Evolutionary conservation across 1,140 invertebrate genomes (phyloP), one percentile per base, ranked within the genome.

Genomic region (Druon quercuslanigerum): DNA sequence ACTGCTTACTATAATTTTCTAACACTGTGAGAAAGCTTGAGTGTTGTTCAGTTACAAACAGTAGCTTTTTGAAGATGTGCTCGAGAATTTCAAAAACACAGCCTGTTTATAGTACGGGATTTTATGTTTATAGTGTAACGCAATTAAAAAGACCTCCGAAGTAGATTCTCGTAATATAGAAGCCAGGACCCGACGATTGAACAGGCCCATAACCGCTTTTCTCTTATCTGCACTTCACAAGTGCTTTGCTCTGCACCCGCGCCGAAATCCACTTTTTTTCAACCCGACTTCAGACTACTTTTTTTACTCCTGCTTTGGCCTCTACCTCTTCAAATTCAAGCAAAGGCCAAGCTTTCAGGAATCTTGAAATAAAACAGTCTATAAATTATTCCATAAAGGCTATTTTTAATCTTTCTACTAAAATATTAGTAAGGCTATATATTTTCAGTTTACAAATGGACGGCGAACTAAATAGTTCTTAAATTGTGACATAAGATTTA

Each of bases 61-160:
- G 60, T 66, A 66, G 60, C n/a, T 66, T 66, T 66, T 66, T 25
- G 13, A 66, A 66, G 60, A 66, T 66, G 60, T 16, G 33, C 60
- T 66, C n/a, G 60, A 66, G 3, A 46, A 9, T 46, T 40, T 13
- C 9, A 16, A 46, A 46, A 46, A 46, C 40, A 19, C 13, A 72
- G 9, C 3, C 16, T 51, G 19, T 72, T 72, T 72, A 50, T 7
- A 51, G 50, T 2, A 72, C 50, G 9, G 71, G 25, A 12, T 72
- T 19, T 40, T 50, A 73, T 86, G 79, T 86, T 86, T 86, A 84
- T 51, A 54, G 74, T 72, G n/a, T 50, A 75, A 56, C 1, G 51
- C 80, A 80, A 86, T 86, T 81, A 85, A 82, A 85, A 82, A 86
- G 80, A 84, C 77, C 79, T 66, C 80, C 80, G 50, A 73, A 66